Evolutionary conservation across 2,888 invertebrate species (phyloP), one percentile per base, ranked within the genome.

Genomic region (Campoplex capitator): DNA sequence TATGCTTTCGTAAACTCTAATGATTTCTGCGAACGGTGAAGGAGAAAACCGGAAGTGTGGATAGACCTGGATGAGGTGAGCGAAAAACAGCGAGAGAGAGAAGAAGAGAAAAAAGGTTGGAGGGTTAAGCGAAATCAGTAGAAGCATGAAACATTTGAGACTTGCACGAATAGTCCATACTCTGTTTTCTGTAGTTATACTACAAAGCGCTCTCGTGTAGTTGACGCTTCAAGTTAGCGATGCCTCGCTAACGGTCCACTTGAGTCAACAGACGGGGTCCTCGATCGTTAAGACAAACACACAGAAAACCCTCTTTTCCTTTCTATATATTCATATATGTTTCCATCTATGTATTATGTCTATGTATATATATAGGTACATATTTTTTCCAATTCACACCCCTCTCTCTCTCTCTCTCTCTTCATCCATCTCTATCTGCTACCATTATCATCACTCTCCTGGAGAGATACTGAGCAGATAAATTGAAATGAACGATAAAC

Each of bases 211-310:
- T 68, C 75, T 80, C 80, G 76, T 71, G 23, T 70, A 88, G 88
- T 90, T 90, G 87, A 88, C 89, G 87, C 78, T 89, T 83, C 87
- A 81, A 89, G 90, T 91, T 91, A 90, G 91, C 91, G 89, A 90
- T 90, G 91, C 89, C 90, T 90, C 90, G 90, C 90, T 91, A 92
- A 92, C 91, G 89, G 91, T 90, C 90, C 91, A 91, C 91, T 92
- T 91, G 91, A 91, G 90, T 92, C 90, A 91, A 92, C 91, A 91
- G 90, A 90, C 90, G 89, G 85, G 89, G 85, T 86, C 90, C 89
- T 67, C 82, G 91, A 92, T 91, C 91, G 91, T 91, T 90, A 90
- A 88, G 88, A 88, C 90, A 91, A 91, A 91, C 91, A 90, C 90
- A 88, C 88, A 83, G 54, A 38, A 45, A 86, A 86, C 83, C 86